phyloP scores from a whole-genome alignment of 2,888 invertebrate species.

The Halictus ligatus region DNA sequence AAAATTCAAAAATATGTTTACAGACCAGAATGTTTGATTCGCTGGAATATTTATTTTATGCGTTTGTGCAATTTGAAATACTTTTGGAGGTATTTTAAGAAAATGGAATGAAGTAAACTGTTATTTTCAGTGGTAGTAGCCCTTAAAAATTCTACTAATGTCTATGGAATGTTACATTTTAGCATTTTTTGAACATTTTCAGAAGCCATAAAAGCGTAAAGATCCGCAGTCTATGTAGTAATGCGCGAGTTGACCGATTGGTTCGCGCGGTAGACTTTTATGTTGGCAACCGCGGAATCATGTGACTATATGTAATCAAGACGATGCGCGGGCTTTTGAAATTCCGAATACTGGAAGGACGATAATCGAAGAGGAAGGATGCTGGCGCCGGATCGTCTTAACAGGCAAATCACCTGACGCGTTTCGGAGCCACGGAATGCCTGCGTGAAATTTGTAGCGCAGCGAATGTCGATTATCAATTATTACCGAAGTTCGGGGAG shows the following conservation, averaged over 20 bases:
- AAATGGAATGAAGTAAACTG: too few relatives aligned
- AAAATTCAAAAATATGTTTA: too few relatives aligned
- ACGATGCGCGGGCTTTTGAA: not conserved
- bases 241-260: not conserved
- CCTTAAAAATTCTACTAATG: too few relatives aligned
- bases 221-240: too few relatives aligned
- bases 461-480: conserved; percentile 64
- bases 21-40: too few relatives aligned
- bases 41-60: too few relatives aligned
- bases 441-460: conserved; percentile 49
- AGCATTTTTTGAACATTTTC: too few relatives aligned
- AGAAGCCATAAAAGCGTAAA: too few relatives aligned
- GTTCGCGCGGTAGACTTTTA: not conserved
- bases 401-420: conserved; percentile 34
- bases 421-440: conserved; percentile 18
- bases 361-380: not conserved
- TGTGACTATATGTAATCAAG: not conserved
- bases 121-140: too few relatives aligned
- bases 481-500: conserved; percentile 57
- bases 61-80: too few relatives aligned
- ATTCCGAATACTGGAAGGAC: not conserved
- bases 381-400: conserved; percentile 18
- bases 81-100: too few relatives aligned
- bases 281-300: not conserved
- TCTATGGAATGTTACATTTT: too few relatives aligned